Conservation (phyloP, 2,888 invertebrate species). For the Lycaena phlaeas region DNA sequence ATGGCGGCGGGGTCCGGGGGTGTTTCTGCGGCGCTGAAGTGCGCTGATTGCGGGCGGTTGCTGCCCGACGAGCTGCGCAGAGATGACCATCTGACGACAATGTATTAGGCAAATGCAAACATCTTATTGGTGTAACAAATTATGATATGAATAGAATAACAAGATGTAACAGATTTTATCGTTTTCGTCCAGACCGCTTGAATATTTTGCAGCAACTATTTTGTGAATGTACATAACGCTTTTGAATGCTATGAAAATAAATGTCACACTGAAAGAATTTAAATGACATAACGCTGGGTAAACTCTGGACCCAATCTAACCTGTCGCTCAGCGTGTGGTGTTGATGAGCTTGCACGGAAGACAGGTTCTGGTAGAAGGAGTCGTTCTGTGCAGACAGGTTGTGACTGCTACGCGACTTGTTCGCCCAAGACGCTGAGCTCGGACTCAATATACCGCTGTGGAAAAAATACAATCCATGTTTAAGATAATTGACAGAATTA, state of each 20-base stretch:
- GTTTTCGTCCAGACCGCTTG: too few species aligned
- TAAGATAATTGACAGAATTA: too few species aligned
- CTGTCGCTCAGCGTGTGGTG: constrained; percentile 43
- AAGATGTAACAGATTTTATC: too few species aligned
- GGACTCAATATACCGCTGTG: constrained; percentile 15
- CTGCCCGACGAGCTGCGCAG: constrained; percentile 73
- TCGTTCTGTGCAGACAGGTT: constrained; percentile 54
- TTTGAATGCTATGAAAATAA: too few species aligned
- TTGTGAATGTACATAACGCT: too few species aligned
- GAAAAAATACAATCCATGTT: neutral
- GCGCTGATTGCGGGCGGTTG: constrained; percentile 59
- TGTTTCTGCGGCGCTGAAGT: constrained; percentile 40
- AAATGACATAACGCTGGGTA: too few species aligned
- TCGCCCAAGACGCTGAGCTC: constrained; percentile 39
- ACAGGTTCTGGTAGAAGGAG: constrained; percentile 77
- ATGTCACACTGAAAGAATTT: too few species aligned
- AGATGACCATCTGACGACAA: constrained; percentile 58
- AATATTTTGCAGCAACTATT: too few species aligned
- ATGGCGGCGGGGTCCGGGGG: constrained; percentile 32
- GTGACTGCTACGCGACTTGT: constrained; percentile 64
- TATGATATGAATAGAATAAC: too few species aligned
- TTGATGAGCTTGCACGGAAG: constrained; percentile 56
- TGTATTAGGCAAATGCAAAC: too few species aligned
- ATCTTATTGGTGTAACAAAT: too few species aligned
- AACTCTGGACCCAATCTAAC: constrained; percentile 23